Evolutionary conservation across 2,113 vertebrate genomes (phyloP), one percentile per base, ranked within the genome.

Genomic region (Elaphurus davidianus): DNA sequence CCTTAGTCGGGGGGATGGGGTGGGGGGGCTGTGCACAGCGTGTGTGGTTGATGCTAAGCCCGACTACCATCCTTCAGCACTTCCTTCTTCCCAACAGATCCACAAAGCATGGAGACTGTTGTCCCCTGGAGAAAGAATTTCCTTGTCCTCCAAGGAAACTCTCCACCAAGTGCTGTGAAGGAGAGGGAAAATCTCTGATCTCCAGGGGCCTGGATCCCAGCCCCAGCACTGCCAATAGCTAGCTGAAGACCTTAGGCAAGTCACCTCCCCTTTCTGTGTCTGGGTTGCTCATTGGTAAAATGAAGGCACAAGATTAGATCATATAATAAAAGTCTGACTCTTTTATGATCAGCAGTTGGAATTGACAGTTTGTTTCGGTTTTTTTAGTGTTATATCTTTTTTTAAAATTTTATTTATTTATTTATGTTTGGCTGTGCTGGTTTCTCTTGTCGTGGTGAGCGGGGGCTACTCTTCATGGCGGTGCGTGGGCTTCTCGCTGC

Each of bases 1-100:
- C 90, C 12, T 25, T 21, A 60, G 4, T 1, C 0, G 5, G 15
- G 7, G 17, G 19, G 1, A 7, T 6, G 0, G 7, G 3, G 33
- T 30, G 5, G 3, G 23, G 14, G 25, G 1, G 25, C 15, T 40
- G 43, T 47, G 76, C 4, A 0, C 52, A 52, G 19, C 40, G 28
- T 79, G 27, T 79, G 43, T 82, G 79, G 19, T 25, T 82, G 79
- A 82, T 25, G 79, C 79, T 14, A 1, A 13, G 7, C 17, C 89
- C 85, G 13, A 7, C 55, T 1, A 0, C 28, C 23, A 6, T 10
- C 28, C n/a, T 78, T 64, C 5, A 50, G 43, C 3, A 40, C 14
- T 86, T 50, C 54, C 25, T 62, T 40, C 16, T 85, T 84, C n/a
- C 67, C 16, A 4, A 19, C 13, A 96, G 25, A 96, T 3, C 7